A percentile compares a stretch with the other conserved stretches of the same genome.
phyloP scores from a whole-genome alignment of 2,888 invertebrate genomes.

The Melieria crassipennis region DNA sequence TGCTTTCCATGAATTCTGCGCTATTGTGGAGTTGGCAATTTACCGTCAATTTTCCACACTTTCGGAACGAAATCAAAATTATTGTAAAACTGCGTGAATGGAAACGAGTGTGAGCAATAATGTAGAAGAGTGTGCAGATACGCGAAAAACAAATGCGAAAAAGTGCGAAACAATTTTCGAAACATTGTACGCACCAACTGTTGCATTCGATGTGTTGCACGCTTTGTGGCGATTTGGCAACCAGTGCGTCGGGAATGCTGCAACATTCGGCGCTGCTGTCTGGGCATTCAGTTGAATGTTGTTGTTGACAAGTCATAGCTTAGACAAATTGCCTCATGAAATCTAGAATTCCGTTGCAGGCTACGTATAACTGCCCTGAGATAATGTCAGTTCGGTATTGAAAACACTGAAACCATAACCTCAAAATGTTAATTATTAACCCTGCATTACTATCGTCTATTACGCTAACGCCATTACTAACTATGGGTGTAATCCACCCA shows the following conservation, averaged over 20 bases:
- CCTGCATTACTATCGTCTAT: no score
- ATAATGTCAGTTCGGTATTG: no score
- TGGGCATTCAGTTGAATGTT: background rate
- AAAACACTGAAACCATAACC: no score
- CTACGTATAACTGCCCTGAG: no score
- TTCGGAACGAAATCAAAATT: conserved; percentile 22
- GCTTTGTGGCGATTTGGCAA: background rate
- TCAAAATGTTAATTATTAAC: no score
- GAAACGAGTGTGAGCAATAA: background rate
- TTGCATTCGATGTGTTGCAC: background rate
- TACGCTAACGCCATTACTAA: no score
- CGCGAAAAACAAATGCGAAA: conserved; percentile 2
- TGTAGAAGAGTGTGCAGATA: no score
- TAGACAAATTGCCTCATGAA: no score
- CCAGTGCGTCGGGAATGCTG: background rate
- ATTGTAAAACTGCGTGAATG: conserved; percentile 1
- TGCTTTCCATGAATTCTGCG: background rate
- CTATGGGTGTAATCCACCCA: no score
- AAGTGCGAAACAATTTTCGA: conserved; percentile 1
- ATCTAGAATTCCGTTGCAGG: no score
- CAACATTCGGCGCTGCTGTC: background rate
- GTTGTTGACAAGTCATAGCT: no score
- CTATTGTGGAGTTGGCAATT: conserved; percentile 9
- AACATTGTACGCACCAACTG: background rate
- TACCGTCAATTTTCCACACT: conserved; percentile 28